These are phyloP conservation scores for Anadara kagoshimensis DNA, from an alignment of 1,140 invertebrate species.

Conservation along the genomic window DNA sequence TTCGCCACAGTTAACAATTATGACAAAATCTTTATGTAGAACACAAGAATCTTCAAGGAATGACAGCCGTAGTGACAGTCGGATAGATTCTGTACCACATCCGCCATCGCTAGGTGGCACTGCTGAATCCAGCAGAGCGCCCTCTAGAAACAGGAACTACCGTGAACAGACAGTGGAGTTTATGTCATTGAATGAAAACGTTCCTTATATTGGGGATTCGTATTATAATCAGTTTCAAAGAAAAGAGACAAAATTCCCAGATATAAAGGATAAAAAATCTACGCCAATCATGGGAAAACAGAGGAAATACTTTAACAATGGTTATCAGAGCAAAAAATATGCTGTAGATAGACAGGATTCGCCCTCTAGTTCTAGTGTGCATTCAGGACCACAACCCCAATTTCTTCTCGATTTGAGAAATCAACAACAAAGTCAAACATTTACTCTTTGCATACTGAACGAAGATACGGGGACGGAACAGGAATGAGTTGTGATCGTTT, in stretches of 20 bases:
- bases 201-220: conserved; percentile 18
- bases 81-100: conserved; percentile 18
- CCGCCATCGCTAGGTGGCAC: conserved; percentile 8
- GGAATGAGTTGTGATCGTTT: no score
- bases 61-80: conserved; percentile 13
- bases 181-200: conserved; percentile 8
- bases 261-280: conserved; percentile 18
- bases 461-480: no score
- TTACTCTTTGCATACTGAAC: no score
- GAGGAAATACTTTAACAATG: no score
- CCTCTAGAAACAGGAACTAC: conserved; percentile 1
- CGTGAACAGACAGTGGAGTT: conserved; percentile 19
- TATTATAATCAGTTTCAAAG: conserved; percentile 36
- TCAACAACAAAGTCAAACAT: no score
- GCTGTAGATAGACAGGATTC: no score
- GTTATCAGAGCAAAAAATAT: no score
- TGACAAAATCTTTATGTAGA: conserved; percentile 25
- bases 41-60: neutral
- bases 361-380: no score
- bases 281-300: neutral
- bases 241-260: conserved; percentile 27
- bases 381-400: no score
- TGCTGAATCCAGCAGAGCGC: conserved; percentile 5
- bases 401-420: no score
- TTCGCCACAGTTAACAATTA: conserved; percentile 30